These are phyloP conservation scores for Lasiurus borealis DNA, from an alignment of 2,113 vertebrate species.

Conservation along the genomic window DNA sequence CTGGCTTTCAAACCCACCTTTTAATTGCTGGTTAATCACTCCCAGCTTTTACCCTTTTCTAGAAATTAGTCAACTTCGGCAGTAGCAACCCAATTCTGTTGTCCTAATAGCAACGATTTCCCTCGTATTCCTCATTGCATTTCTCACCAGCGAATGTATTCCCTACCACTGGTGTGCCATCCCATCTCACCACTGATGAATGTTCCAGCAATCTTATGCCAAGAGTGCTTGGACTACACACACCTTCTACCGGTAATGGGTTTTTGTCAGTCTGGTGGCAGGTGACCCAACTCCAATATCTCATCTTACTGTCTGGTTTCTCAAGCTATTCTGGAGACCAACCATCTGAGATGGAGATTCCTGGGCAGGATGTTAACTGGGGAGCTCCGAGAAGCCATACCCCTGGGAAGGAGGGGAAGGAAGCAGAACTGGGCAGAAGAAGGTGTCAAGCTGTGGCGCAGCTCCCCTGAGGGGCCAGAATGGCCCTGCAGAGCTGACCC, in stretches of 20 bases:
- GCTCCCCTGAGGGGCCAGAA: not conserved
- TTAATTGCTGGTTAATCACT: not conserved
- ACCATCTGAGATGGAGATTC: not conserved
- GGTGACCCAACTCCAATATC: not conserved
- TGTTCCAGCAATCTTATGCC: not conserved
- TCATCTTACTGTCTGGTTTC: not conserved
- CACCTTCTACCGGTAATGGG: not conserved
- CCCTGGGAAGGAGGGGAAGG: not conserved
- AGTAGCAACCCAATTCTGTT: not conserved
- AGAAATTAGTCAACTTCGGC: not conserved
- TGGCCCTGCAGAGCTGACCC: not conserved
- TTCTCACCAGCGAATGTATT: not conserved
- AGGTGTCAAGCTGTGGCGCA: not conserved
- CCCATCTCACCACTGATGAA: not conserved
- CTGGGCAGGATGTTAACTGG: not conserved
- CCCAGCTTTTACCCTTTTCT: not conserved
- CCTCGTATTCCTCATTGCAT: not conserved
- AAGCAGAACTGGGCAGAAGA: not conserved
- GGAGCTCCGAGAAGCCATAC: not conserved
- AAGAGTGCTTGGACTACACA: not conserved
- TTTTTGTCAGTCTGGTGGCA: not conserved
- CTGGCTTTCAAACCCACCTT: not conserved
- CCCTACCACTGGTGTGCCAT: rapidly evolving
- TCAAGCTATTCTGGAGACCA: not conserved
- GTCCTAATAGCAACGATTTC: not conserved